Conservation (phyloP, 2,113 vertebrate species). For the Chamaea fasciata region DNA sequence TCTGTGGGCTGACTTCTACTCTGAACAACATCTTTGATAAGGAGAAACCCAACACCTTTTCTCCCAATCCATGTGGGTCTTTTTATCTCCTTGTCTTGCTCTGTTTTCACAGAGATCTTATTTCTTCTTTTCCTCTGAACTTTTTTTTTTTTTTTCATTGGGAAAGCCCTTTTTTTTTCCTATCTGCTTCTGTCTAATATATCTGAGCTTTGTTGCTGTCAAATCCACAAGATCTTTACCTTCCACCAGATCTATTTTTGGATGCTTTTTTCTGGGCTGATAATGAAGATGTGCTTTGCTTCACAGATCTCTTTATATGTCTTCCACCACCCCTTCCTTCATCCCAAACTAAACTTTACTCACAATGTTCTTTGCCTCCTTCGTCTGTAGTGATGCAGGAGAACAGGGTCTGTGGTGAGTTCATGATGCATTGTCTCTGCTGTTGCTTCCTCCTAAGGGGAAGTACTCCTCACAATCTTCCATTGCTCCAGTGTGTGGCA, state of each 20-base stretch:
- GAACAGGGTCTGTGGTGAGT: neutral
- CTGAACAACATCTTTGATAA: neutral
- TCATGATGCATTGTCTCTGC: neutral
- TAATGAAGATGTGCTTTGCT: neutral
- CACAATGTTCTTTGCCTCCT: neutral
- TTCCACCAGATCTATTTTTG: neutral
- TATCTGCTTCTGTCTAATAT: neutral
- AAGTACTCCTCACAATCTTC: neutral
- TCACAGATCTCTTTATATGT: neutral
- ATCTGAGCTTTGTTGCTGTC: neutral
- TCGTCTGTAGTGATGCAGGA: too few relatives aligned
- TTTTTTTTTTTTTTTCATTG: neutral
- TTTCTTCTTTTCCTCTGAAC: neutral
- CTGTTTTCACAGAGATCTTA: neutral
- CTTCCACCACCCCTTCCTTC: neutral
- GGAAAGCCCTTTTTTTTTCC: neutral
- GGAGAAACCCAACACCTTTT: neutral
- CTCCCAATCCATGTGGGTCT: fast-evolving
- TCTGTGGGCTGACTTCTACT: neutral
- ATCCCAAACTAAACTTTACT: neutral
- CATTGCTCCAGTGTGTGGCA: neutral
- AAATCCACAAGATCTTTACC: neutral
- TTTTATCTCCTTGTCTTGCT: neutral
- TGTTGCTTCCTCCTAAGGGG: neutral
- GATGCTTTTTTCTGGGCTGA: neutral